Percentiles rank a stretch among this genome's conserved stretches.
Conservation (phyloP, 2,113 vertebrate genomes). For the Hemibagrus wyckioides region DNA sequence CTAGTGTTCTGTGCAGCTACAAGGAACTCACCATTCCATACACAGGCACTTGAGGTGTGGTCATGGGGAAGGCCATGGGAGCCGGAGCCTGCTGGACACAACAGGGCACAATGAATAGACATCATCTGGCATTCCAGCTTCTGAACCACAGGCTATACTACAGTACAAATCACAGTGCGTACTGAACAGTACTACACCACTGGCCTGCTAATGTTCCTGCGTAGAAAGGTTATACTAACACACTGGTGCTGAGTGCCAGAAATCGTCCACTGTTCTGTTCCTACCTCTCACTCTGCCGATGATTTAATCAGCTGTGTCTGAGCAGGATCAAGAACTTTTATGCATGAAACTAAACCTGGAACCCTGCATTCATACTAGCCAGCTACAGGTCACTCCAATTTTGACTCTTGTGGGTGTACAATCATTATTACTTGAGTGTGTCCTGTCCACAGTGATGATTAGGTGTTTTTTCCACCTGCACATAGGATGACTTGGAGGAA, state of each 20-base stretch:
- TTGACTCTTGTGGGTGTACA: not conserved
- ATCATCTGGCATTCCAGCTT: not conserved
- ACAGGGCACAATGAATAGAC: slow-evolving; percentile 10
- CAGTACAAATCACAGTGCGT: not conserved
- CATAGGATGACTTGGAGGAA: not conserved
- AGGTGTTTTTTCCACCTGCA: not conserved
- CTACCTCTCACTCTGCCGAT: too few species aligned
- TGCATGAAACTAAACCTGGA: not conserved
- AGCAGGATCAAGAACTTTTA: not conserved
- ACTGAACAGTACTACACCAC: not conserved
- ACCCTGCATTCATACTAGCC: not conserved
- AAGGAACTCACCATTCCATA: slow-evolving; percentile 86
- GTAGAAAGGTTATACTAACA: not conserved
- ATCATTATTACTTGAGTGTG: not conserved
- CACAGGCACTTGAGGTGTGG: slow-evolving; percentile 90
- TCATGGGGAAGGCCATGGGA: slow-evolving; percentile 82
- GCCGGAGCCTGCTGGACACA: slow-evolving; percentile 75
- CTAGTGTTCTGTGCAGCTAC: not conserved
- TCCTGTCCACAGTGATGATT: not conserved
- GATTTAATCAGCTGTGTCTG: not conserved
- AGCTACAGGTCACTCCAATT: not conserved
- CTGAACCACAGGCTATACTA: not conserved
- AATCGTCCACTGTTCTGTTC: not conserved
- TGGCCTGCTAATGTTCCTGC: not conserved
- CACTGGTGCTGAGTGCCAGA: not conserved